A percentile compares a stretch with the other conserved stretches of the same genome.
These are phyloP conservation scores for Aspidiotus destructor DNA, from an alignment of 2,888 invertebrate species.

Conservation along the genomic window DNA sequence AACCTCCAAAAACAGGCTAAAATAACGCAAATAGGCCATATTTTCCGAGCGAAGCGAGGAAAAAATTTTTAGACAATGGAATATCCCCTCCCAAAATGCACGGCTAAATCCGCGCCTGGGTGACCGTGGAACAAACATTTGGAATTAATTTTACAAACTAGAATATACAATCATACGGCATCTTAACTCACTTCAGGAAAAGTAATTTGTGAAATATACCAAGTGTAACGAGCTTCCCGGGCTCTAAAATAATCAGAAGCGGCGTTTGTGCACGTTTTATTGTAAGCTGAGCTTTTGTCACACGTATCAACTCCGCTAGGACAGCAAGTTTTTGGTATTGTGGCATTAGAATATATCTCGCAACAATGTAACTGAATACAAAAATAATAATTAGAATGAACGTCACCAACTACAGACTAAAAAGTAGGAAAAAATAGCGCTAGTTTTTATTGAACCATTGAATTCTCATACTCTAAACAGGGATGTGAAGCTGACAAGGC, in stretches of 20 bases:
- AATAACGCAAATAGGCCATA: too few species aligned
- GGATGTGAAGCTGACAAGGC: too few species aligned
- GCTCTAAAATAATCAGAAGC: neutral
- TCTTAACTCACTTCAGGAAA: neutral
- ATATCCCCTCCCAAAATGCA: too few species aligned
- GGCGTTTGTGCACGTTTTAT: neutral
- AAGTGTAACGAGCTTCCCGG: neutral
- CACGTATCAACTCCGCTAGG: neutral
- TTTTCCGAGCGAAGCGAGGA: too few species aligned
- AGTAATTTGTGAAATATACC: neutral
- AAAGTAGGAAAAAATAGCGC: too few species aligned
- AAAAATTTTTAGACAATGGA: too few species aligned
- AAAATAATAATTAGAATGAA: neutral
- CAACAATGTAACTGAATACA: slow-evolving; percentile 14
- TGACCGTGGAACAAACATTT: too few species aligned
- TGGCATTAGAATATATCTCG: neutral
- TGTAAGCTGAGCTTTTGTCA: neutral
- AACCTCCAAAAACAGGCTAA: too few species aligned
- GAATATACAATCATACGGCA: neutral
- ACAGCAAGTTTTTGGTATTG: neutral
- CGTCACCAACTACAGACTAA: too few species aligned
- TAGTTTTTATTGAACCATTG: too few species aligned
- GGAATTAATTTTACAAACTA: neutral
- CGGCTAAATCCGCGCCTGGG: too few species aligned
- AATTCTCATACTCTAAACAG: too few species aligned